Percentiles rank a stretch among this genome's conserved stretches.
Conservation (phyloP, 2,113 vertebrate genomes). For the Paramormyrops kingsleyae region DNA sequence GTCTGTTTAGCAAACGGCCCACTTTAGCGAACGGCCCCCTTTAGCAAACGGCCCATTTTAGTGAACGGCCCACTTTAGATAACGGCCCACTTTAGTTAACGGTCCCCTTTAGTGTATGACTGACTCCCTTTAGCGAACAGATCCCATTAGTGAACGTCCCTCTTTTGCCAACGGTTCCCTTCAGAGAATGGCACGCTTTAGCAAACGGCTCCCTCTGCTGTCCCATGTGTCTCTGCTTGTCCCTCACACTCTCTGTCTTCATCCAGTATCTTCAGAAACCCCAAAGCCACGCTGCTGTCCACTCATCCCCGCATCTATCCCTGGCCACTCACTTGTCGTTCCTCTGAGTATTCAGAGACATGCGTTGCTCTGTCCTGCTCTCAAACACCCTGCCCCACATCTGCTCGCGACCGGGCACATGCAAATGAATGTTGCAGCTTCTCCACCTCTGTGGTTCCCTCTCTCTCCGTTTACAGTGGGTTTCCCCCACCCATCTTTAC, state of each 20-base stretch:
- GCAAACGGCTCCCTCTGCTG: background rate
- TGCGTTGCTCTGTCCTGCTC: background rate
- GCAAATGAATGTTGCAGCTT: slow-evolving; percentile 50
- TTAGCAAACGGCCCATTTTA: background rate
- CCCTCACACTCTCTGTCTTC: background rate
- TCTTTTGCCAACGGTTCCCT: background rate
- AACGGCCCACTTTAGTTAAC: background rate
- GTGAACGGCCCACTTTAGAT: background rate
- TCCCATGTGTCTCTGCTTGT: background rate
- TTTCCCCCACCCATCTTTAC: slow-evolving; percentile 18
- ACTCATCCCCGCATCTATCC: background rate
- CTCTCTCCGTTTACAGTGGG: background rate
- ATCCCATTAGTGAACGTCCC: background rate
- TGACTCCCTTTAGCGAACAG: background rate
- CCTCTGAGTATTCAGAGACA: background rate
- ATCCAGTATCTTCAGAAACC: background rate
- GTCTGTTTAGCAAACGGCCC: background rate
- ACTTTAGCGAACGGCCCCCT: background rate
- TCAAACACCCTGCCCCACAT: slow-evolving; percentile 9
- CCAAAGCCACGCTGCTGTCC: background rate
- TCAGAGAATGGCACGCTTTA: background rate
- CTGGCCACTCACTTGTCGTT: background rate
- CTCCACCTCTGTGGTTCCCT: slow-evolving; percentile 28
- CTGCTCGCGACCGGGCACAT: background rate
- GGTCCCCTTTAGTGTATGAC: background rate